A percentile compares a stretch with the other conserved stretches of the same genome.
Conservation (phyloP, 2,113 vertebrate species). For the Oryzias curvinotus region DNA sequence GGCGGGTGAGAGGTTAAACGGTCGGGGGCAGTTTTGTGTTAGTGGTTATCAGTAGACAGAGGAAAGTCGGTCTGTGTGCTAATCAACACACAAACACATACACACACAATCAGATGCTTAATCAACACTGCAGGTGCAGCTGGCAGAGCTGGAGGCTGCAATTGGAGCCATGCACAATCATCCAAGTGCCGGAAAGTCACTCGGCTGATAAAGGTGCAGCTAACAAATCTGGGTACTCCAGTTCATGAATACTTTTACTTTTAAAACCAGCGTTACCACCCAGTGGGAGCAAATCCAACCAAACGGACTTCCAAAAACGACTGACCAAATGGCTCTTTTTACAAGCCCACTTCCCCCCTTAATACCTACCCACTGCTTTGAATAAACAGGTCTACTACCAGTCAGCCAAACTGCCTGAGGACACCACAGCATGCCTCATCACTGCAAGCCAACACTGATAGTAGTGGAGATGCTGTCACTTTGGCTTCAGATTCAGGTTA, state of each 20-base stretch:
- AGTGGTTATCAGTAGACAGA: constrained; percentile 51
- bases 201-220: constrained; percentile 6
- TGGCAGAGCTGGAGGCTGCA: constrained; percentile 30
- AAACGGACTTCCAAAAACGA: constrained; percentile 7
- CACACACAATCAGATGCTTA: constrained; percentile 24
- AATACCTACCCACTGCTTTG: constrained; percentile 20
- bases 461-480: constrained; percentile 58
- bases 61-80: constrained; percentile 40
- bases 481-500: constrained; percentile 68
- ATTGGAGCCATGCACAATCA: constrained; percentile 28
- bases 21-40: constrained; percentile 47
- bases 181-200: constrained; percentile 11
- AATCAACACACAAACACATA: constrained; percentile 18
- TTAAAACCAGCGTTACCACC: constrained; percentile 11
- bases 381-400: constrained; percentile 44
- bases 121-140: constrained; percentile 30
- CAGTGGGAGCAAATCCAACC: background rate
- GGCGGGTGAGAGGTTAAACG: constrained; percentile 63
- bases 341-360: background rate
- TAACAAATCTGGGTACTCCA: constrained; percentile 7
- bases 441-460: constrained; percentile 44
- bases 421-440: constrained; percentile 52
- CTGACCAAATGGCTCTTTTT: constrained; percentile 16
- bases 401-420: constrained; percentile 32
- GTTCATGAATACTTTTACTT: constrained; percentile 10